Evolutionary conservation across 2,888 invertebrate genomes (phyloP).

Genomic region (Drosophila conformis): DNA sequence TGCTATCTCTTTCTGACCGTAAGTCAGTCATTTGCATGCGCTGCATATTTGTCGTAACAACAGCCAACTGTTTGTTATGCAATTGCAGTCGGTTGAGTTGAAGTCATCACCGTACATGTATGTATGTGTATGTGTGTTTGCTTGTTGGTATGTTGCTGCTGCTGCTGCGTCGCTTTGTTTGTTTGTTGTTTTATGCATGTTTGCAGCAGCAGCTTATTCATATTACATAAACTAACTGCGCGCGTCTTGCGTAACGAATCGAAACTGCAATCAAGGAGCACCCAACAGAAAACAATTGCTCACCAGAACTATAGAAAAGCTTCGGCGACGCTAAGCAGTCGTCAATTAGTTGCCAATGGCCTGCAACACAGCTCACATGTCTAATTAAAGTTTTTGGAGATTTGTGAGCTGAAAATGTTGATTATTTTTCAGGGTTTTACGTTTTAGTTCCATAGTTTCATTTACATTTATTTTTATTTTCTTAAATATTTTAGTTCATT

Average conservation of each 20-base stretch:
- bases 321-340: not conserved
- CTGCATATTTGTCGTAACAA: slow-evolving; percentile 81
- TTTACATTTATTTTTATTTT: not conserved
- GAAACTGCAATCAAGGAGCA: slow-evolving; percentile 66
- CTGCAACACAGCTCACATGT: slow-evolving; percentile 65
- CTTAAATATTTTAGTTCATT: not conserved
- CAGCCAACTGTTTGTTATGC: slow-evolving; percentile 80
- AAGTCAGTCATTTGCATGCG: slow-evolving; percentile 81
- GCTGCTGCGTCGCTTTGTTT: slow-evolving; percentile 34
- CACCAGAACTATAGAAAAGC: slow-evolving; percentile 10
- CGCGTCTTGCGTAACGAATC: slow-evolving; percentile 79
- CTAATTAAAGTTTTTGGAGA: slow-evolving; percentile 59
- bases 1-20: slow-evolving; percentile 62
- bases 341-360: slow-evolving; percentile 51
- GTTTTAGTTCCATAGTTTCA: not conserved
- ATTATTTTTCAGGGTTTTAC: not conserved
- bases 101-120: slow-evolving; percentile 17
- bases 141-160: slow-evolving; percentile 42
- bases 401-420: slow-evolving; percentile 2
- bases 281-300: slow-evolving; percentile 24
- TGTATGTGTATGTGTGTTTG: slow-evolving; percentile 5
- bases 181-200: slow-evolving; percentile 40
- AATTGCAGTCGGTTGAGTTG: slow-evolving; percentile 76
- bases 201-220: slow-evolving; percentile 73
- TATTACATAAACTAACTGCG: slow-evolving; percentile 75